A percentile compares a stretch with the other conserved stretches of the same genome.
These are phyloP conservation scores for Lota lota DNA, from an alignment of 2,113 vertebrate genomes.

Conservation along the genomic window DNA sequence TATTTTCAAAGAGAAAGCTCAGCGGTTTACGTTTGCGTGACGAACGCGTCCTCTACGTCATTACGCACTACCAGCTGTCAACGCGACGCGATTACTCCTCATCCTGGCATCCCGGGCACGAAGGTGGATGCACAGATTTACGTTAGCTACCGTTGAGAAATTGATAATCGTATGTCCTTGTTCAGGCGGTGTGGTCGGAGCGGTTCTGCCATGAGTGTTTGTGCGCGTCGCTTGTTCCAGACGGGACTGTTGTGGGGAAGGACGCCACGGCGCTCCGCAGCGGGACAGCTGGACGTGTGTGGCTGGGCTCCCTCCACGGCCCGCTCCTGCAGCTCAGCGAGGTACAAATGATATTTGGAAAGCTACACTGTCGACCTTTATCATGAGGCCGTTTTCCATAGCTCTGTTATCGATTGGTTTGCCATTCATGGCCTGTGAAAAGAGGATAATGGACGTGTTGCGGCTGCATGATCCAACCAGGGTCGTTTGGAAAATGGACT, in stretches of 20 bases:
- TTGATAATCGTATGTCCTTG: background rate
- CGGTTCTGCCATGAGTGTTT: slow-evolving; percentile 61
- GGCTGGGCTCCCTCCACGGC: slow-evolving; percentile 34
- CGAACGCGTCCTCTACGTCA: slow-evolving; percentile 24
- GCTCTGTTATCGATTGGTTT: no score
- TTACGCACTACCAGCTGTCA: slow-evolving; percentile 55
- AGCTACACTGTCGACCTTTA: no score
- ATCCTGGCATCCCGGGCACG: no score
- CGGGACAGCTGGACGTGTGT: slow-evolving; percentile 42
- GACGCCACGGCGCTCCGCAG: slow-evolving; percentile 30
- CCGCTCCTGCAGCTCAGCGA: slow-evolving; percentile 63
- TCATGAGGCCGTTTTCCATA: no score
- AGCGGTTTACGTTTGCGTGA: no score
- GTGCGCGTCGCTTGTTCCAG: slow-evolving; percentile 64
- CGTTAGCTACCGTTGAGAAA: background rate
- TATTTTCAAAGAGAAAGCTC: no score
- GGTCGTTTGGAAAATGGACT: background rate
- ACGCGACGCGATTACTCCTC: background rate
- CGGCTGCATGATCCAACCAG: background rate
- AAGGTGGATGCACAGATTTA: slow-evolving; percentile 9
- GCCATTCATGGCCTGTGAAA: no score
- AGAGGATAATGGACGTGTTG: background rate
- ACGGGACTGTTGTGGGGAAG: slow-evolving; percentile 47
- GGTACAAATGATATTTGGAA: background rate
- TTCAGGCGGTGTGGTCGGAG: no score